phyloP scores from a whole-genome alignment of 2,888 invertebrate species.

The Oeneis ivallda region DNA sequence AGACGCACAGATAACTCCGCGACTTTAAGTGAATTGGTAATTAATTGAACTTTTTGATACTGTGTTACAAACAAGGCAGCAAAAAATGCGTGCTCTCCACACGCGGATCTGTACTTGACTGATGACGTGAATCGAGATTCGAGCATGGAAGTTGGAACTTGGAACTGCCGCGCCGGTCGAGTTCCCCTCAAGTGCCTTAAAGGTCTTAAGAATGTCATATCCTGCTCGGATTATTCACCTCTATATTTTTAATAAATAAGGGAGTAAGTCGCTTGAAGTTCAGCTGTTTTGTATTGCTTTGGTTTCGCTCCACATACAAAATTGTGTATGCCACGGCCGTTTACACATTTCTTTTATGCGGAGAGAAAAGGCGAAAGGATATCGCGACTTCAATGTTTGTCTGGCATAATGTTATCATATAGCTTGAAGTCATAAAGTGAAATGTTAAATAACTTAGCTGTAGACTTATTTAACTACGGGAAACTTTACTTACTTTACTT shows the following conservation, averaged over 20 bases:
- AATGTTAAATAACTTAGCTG: neutral
- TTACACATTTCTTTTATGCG: constrained; percentile 70
- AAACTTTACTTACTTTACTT: neutral
- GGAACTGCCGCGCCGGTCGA: constrained; percentile 52
- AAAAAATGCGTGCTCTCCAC: constrained; percentile 44
- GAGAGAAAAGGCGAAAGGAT: constrained; percentile 77
- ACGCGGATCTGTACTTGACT: constrained; percentile 55
- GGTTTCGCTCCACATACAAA: constrained; percentile 58
- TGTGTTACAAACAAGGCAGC: neutral
- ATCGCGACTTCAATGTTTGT: constrained; percentile 51
- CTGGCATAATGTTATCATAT: constrained; percentile 38
- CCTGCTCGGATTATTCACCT: constrained; percentile 30
- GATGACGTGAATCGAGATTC: constrained; percentile 55
- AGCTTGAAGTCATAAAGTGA: constrained; percentile 24
- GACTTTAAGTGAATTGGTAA: constrained; percentile 33
- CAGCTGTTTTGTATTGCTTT: constrained; percentile 38
- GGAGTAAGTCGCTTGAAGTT: constrained; percentile 36
- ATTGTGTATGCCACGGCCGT: constrained; percentile 71
- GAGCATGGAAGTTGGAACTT: constrained; percentile 40
- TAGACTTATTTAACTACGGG: no score
- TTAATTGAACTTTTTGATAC: constrained; percentile 33
- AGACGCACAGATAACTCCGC: constrained; percentile 29
- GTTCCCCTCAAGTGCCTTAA: constrained; percentile 41
- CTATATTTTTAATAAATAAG: fast-evolving
- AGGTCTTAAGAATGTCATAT: constrained; percentile 44